Percentiles rank a stretch among this genome's conserved stretches.
Evolutionary conservation across 2,888 invertebrate species (phyloP).

Genomic region (Polia nebulosa): DNA sequence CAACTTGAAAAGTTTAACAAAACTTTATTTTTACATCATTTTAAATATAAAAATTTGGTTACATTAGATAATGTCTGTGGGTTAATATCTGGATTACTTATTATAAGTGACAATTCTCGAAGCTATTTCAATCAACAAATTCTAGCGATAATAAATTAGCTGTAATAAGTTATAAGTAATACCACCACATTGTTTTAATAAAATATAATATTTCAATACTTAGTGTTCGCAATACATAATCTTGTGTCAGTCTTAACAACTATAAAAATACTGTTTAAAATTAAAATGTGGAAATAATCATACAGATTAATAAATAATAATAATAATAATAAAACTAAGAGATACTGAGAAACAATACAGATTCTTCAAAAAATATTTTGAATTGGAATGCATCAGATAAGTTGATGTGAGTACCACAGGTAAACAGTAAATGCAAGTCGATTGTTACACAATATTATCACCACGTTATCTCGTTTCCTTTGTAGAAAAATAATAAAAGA

Average conservation of each 20-base stretch:
- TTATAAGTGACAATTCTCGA: constrained; percentile 78
- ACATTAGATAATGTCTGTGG: constrained; percentile 84
- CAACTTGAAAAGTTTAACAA: constrained; percentile 78
- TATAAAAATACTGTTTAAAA: constrained; percentile 88
- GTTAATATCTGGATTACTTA: constrained; percentile 82
- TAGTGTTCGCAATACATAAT: constrained; percentile 85
- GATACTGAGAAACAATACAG: constrained; percentile 80
- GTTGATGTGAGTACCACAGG: constrained; percentile 67
- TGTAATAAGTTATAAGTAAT: constrained; percentile 81
- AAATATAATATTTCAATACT: constrained; percentile 86
- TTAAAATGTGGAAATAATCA: constrained; percentile 76
- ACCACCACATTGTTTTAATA: constrained; percentile 81
- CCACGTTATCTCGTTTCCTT: constrained; percentile 38
- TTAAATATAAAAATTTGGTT: constrained; percentile 87
- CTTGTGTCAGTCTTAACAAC: constrained; percentile 89
- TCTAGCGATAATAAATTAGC: constrained; percentile 77
- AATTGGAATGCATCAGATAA: constrained; percentile 83
- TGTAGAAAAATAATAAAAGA: constrained; percentile 36
- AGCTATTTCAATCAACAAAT: constrained; percentile 78
- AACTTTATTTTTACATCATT: constrained; percentile 84
- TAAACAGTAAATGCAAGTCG: constrained; percentile 74
- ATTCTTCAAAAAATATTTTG: constrained; percentile 72
- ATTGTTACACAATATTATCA: constrained; percentile 65
- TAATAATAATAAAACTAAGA: constrained; percentile 68
- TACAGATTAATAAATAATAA: constrained; percentile 68